Base-by-base conservation (phyloP, 2,113 vertebrate species). In the Geothlypis trichas region DNA sequence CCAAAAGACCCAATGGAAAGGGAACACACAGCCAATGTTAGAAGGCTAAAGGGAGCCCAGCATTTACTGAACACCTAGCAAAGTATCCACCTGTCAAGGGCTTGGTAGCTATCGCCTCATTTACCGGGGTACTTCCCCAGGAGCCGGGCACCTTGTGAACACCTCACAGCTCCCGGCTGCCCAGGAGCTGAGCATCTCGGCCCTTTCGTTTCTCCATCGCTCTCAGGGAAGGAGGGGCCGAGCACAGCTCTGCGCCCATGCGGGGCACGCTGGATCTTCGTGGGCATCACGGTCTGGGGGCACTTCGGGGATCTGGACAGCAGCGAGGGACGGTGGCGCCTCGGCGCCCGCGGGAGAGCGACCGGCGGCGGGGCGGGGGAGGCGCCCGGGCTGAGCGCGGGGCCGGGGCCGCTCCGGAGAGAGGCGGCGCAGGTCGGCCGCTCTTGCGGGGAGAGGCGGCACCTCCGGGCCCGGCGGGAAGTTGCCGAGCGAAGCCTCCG, bases 401-500 rank as follows among this genome's bases (percentile, higher is more conserved):
- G 44, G 79, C 61, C 51, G 57, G 51, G 67, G 94, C 58, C 58
- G 57, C 78, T 72, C 16, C 47, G 75, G 52, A 23, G 85, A 51
- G 42, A 86, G 76, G 62, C 46, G 84, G 80, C 75, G 76, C 79
- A 77, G 87, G 52, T 90, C 77, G 14, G 35, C 57, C 58, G 59
- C 69, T 54, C 76, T 61, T 3, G 76, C 85, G 86, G 71, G 65
- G 54, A 73, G 72, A 83, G 86, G 81, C 86, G 77, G 82, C 93
- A 73, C 81, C 90, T 73, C 85, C 65, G 86, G 93, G 81, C 81
- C 71, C 93, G 57, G 74, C 84, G 84, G 93, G 89, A 92, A 91
- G 93, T 84, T 91, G 89, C 89, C 68, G 46, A 33, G 19, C 9
- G 62, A 33, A 65, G 62, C 19, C 84, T 74, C 18, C 61, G 72